Percentiles rank a stretch among this genome's conserved stretches.
These are phyloP conservation scores for Megamerina dolium DNA, from an alignment of 2,888 invertebrate species.

Conservation along the genomic window DNA sequence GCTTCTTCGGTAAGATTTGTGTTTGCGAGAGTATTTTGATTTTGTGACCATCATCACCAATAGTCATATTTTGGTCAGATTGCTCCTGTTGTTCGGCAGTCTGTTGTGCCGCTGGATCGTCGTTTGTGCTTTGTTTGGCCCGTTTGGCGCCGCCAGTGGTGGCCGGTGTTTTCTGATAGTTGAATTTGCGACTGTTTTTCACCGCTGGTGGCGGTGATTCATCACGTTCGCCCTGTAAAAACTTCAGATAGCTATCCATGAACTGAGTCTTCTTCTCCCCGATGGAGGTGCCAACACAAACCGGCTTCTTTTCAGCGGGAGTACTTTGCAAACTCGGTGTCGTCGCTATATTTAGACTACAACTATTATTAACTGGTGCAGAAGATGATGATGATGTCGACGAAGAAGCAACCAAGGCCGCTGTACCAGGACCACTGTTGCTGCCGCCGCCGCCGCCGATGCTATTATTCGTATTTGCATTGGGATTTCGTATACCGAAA, in stretches of 20 bases:
- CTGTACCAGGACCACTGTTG: slow-evolving; percentile 22
- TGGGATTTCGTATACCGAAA: slow-evolving; percentile 44
- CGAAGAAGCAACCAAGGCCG: slow-evolving; percentile 19
- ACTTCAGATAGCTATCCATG: slow-evolving; percentile 83
- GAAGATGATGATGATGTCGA: slow-evolving; percentile 12
- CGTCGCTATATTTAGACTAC: neutral
- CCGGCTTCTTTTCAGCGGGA: slow-evolving; percentile 36
- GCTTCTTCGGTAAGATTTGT: slow-evolving; percentile 47
- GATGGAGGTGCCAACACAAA: slow-evolving; percentile 39
- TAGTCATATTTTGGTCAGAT: slow-evolving; percentile 21
- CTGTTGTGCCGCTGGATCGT: slow-evolving; percentile 32
- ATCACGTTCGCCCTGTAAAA: slow-evolving; percentile 67
- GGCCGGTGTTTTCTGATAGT: slow-evolving; percentile 36
- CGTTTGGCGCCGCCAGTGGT: slow-evolving; percentile 17
- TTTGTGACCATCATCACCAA: slow-evolving; percentile 44
- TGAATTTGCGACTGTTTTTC: slow-evolving; percentile 42
- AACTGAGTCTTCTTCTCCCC: slow-evolving; percentile 58
- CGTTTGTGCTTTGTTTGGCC: slow-evolving; percentile 13
- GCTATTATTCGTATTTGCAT: slow-evolving; percentile 19
- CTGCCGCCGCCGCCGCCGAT: too few species aligned
- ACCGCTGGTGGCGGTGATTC: slow-evolving; percentile 68
- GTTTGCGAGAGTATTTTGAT: slow-evolving; percentile 48
- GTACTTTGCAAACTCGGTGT: slow-evolving; percentile 23
- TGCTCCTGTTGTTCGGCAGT: slow-evolving; percentile 24
- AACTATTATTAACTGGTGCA: neutral